Evolutionary conservation across 2,113 vertebrate species (phyloP).

Genomic region (Bungarus multicinctus): DNA sequence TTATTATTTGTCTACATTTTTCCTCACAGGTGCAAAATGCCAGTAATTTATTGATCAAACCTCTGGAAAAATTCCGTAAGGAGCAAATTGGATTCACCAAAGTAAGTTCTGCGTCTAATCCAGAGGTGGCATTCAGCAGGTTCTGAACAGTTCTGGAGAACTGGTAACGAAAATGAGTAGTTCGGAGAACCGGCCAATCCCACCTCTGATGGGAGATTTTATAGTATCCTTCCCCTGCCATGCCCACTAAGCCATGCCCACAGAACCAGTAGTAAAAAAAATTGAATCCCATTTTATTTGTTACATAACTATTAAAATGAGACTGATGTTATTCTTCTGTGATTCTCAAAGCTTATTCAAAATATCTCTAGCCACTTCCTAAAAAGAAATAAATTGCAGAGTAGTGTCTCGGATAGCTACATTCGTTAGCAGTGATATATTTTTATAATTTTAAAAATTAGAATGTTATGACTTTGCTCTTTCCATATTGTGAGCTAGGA

Average conservation of each 20-base stretch:
- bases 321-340: neutral
- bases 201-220: no score
- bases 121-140: no score
- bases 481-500: neutral
- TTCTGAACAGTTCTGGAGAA: no score
- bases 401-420: neutral
- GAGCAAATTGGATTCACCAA: constrained; percentile 95
- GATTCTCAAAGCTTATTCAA: neutral
- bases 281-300: neutral
- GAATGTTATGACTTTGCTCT: neutral
- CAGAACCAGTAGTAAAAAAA: no score
- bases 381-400: neutral
- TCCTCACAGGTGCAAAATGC: constrained; percentile 88
- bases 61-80: constrained; percentile 93
- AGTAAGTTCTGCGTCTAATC: constrained; percentile 66
- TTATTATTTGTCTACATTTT: neutral
- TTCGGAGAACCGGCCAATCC: no score
- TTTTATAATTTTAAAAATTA: neutral
- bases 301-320: neutral
- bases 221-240: no score
- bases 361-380: neutral
- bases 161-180: no score
- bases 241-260: no score
- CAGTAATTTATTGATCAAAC: constrained; percentile 92
- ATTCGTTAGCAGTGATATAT: neutral